Conservation (phyloP, 2,113 vertebrate species). For the Columbina picui region DNA sequence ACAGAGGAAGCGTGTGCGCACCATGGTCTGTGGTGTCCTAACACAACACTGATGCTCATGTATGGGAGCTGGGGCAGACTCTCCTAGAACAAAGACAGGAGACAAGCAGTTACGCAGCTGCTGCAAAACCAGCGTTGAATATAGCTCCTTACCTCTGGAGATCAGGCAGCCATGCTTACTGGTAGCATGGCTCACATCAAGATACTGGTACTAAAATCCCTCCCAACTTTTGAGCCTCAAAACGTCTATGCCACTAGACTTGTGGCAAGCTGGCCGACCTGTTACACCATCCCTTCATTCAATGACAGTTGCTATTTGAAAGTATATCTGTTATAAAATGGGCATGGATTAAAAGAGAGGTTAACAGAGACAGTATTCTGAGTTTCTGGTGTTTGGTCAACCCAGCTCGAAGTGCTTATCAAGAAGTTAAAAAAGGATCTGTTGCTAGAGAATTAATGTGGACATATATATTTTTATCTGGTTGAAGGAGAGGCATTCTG, state of each 20-base stretch:
- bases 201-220: neutral
- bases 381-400: slow-evolving; percentile 2
- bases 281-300: neutral
- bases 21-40: neutral
- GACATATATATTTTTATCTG: neutral
- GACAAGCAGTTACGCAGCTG: neutral
- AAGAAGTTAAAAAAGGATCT: slow-evolving; percentile 13
- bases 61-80: neutral
- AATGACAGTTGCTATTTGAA: neutral
- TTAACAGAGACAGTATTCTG: neutral
- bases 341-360: neutral
- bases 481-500: slow-evolving; percentile 45
- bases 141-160: neutral
- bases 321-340: neutral
- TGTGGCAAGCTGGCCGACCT: neutral
- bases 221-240: neutral
- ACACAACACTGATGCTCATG: accelerated
- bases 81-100: neutral
- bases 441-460: slow-evolving; percentile 30
- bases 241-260: neutral
- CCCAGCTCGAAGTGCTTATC: neutral
- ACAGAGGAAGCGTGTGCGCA: accelerated
- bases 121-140: neutral
- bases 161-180: neutral
- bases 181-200: accelerated